phyloP scores from a whole-genome alignment of 1,140 invertebrate species.

The Anastatus disparis region DNA sequence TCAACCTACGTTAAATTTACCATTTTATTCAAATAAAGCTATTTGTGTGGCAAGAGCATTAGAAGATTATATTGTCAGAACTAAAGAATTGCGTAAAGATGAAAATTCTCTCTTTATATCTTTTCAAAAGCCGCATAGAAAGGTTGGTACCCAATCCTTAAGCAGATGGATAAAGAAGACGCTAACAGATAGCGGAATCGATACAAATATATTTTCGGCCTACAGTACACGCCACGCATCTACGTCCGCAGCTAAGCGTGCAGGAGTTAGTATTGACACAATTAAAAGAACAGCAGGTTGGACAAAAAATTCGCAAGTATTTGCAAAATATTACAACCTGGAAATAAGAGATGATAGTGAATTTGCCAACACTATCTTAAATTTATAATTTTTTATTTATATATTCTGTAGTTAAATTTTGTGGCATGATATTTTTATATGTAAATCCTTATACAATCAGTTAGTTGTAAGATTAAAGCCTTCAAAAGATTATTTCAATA shows the following conservation, averaged over 20 bases:
- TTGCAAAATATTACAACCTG: slow-evolving; percentile 44
- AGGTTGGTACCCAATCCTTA: slow-evolving; percentile 16
- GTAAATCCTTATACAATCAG: too few species aligned
- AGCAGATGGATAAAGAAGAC: slow-evolving; percentile 29
- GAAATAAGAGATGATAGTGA: slow-evolving; percentile 14
- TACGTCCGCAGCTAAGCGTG: slow-evolving; percentile 12
- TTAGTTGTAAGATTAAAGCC: too few species aligned
- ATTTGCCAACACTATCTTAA: slow-evolving; percentile 30
- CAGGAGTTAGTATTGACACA: slow-evolving; percentile 24
- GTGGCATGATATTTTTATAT: too few species aligned
- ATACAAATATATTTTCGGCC: slow-evolving; percentile 26
- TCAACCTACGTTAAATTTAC: slow-evolving; percentile 22
- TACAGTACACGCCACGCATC: slow-evolving; percentile 38
- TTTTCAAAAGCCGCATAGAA: slow-evolving; percentile 25
- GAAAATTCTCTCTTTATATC: slow-evolving; percentile 24
- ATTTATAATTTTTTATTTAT: too few species aligned
- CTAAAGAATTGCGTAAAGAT: slow-evolving; percentile 12
- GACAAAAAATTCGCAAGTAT: slow-evolving; percentile 43
- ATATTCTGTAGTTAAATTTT: too few species aligned
- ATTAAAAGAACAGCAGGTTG: slow-evolving; percentile 44
- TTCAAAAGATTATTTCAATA: background rate
- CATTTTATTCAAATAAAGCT: slow-evolving; percentile 4
- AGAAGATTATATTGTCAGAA: slow-evolving; percentile 18
- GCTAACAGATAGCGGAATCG: slow-evolving; percentile 13
- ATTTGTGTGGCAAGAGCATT: slow-evolving; percentile 28